Evolutionary conservation across 2,113 vertebrate species (phyloP).

Genomic region (Barnardius zonarius): DNA sequence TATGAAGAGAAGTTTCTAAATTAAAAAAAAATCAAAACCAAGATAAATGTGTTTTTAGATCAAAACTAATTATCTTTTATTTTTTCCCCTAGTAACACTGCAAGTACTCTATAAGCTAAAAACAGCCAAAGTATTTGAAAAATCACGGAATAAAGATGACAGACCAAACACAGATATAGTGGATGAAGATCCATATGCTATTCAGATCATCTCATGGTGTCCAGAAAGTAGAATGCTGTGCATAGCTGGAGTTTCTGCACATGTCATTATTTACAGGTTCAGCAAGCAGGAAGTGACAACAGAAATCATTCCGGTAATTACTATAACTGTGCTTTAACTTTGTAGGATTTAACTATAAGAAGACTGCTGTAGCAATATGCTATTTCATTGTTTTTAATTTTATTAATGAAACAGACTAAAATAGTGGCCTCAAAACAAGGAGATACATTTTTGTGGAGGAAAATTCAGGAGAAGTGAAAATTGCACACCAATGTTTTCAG

Average conservation of each 20-base stretch:
- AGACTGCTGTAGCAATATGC: background rate
- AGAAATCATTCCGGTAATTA: conserved; percentile 90
- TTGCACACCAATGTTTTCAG: background rate
- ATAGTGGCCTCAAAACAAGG: background rate
- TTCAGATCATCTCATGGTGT: conserved; percentile 97
- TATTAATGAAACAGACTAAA: background rate
- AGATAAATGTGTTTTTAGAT: background rate
- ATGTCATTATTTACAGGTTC: conserved; percentile 95
- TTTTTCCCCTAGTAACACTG: conserved; percentile 86
- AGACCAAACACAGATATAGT: conserved; percentile 88
- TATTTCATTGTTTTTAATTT: background rate
- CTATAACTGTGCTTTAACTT: background rate
- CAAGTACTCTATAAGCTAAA: conserved; percentile 99
- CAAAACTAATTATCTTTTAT: conserved; percentile 18
- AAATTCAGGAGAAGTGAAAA: background rate
- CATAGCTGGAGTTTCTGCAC: conserved; percentile 94
- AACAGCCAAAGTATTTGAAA: conserved; percentile 99
- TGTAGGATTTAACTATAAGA: background rate
- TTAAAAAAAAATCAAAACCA: background rate
- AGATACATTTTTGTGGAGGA: background rate
- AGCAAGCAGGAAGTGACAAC: conserved; percentile 94
- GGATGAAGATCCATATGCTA: conserved; percentile 97
- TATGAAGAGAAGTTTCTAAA: background rate
- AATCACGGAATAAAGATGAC: conserved; percentile 91
- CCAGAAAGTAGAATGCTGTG: conserved; percentile 96